Conservation (phyloP, 1,140 invertebrate genomes). For the Samia ricini region DNA sequence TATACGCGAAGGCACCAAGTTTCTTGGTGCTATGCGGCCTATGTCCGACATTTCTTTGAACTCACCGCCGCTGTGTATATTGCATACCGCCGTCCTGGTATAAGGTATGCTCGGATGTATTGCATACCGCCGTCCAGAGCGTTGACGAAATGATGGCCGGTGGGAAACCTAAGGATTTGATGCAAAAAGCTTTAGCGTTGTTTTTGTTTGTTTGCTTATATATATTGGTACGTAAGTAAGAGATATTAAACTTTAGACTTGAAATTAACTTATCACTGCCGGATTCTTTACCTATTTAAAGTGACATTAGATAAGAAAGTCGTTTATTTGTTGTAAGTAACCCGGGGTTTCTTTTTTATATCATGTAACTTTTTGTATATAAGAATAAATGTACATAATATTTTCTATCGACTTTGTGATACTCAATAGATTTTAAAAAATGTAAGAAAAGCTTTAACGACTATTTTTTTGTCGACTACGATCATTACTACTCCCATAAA, state of each 20-base stretch:
- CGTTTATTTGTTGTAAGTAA: no score
- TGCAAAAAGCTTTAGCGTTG: constrained; percentile 12
- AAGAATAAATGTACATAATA: no score
- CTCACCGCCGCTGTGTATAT: constrained; percentile 44
- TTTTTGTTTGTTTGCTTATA: constrained; percentile 10
- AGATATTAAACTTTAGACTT: not conserved
- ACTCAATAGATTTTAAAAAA: no score
- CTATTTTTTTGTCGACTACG: no score
- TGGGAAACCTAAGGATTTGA: constrained; percentile 7
- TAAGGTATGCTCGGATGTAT: constrained; percentile 15
- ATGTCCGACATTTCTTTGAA: constrained; percentile 63
- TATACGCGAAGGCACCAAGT: constrained; percentile 51
- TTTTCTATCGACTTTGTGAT: no score
- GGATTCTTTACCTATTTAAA: no score
- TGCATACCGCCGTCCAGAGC: constrained; percentile 42
- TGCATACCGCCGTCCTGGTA: constrained; percentile 42
- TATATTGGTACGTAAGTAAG: not conserved
- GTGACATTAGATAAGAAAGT: no score
- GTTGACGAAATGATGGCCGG: constrained; percentile 16
- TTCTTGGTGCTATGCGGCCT: constrained; percentile 55
- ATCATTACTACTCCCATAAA: no score
- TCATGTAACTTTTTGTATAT: no score
- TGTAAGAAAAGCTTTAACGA: no score
- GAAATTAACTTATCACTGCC: no score
- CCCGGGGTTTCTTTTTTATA: no score